phyloP scores from a whole-genome alignment of 2,888 invertebrate genomes.

The Trissolcus brochymenae region DNA sequence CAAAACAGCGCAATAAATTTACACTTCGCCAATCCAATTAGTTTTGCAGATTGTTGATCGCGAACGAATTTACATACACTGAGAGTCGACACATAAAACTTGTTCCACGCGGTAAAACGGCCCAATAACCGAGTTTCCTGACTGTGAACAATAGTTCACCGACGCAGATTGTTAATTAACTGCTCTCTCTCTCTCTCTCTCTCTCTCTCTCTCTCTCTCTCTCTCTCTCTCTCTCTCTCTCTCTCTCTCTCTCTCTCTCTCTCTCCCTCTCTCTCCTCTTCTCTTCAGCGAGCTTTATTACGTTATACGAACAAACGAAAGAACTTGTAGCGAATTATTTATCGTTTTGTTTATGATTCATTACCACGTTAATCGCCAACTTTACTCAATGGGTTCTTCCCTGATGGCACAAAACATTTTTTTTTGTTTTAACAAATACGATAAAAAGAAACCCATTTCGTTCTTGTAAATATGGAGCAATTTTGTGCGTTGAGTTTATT shows the following conservation, averaged over 20 bases:
- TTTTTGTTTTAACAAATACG: too few relatives aligned
- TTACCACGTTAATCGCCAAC: slow-evolving; percentile 11
- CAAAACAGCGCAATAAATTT: not conserved
- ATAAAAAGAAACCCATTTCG: too few relatives aligned
- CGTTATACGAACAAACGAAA: not conserved
- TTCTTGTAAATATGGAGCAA: too few relatives aligned
- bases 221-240: not conserved
- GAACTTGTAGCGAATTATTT: slow-evolving; percentile 4
- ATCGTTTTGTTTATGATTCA: slow-evolving; percentile 16
- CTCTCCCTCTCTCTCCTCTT: not conserved
- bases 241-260: not conserved
- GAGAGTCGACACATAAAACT: slow-evolving; percentile 12
- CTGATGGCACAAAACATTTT: too few relatives aligned
- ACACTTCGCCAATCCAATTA: too few relatives aligned
- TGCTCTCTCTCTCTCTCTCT: not conserved
- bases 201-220: not conserved
- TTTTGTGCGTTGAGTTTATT: too few relatives aligned
- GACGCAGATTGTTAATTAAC: slow-evolving; percentile 27
- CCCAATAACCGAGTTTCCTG: slow-evolving; percentile 23
- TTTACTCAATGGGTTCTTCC: not conserved
- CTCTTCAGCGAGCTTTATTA: slow-evolving; percentile 12
- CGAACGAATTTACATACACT: slow-evolving; percentile 20
- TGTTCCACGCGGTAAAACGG: slow-evolving; percentile 10
- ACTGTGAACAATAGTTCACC: slow-evolving; percentile 9
- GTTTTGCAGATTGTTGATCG: not conserved